Conservation (phyloP, 2,888 invertebrate species). For the Stramonita haemastoma region DNA sequence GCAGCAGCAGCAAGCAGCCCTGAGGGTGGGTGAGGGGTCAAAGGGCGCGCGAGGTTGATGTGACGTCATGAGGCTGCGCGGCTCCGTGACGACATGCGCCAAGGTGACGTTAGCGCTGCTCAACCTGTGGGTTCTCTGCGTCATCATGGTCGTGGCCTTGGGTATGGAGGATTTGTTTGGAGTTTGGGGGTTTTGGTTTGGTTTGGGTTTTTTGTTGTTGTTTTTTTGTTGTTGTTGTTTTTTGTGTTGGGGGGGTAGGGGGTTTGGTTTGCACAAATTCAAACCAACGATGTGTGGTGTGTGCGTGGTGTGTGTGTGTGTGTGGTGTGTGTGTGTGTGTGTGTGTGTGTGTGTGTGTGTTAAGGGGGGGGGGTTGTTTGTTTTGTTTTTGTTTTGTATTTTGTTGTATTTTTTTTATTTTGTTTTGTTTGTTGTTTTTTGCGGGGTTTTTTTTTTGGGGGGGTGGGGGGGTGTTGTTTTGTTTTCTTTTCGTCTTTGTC, state of each 20-base stretch:
- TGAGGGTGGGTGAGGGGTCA: background rate
- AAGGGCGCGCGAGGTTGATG: background rate
- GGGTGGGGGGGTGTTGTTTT: background rate
- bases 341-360: no score
- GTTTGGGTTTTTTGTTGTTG: no score
- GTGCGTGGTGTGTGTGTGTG: no score
- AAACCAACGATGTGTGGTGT: no score
- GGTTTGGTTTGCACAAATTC: no score
- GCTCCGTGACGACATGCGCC: conserved; percentile 34
- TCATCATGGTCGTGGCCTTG: conserved; percentile 48
- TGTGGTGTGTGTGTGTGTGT: no score
- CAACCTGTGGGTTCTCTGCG: conserved; percentile 51
- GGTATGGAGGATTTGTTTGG: conserved; percentile 39
- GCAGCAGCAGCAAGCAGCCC: background rate
- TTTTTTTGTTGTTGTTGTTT: no score
- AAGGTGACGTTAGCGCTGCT: conserved; percentile 45
- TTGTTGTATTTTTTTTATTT: no score
- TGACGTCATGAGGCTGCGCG: conserved; percentile 28
- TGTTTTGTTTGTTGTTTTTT: background rate
- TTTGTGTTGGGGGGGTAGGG: no score
- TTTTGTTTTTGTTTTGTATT: no score
- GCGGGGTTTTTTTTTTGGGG: background rate
- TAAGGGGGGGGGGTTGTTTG: no score
- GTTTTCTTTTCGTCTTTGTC: background rate
- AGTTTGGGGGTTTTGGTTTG: no score